phyloP scores from a whole-genome alignment of 2,888 invertebrate genomes.

The Eupithecia exiguata region DNA sequence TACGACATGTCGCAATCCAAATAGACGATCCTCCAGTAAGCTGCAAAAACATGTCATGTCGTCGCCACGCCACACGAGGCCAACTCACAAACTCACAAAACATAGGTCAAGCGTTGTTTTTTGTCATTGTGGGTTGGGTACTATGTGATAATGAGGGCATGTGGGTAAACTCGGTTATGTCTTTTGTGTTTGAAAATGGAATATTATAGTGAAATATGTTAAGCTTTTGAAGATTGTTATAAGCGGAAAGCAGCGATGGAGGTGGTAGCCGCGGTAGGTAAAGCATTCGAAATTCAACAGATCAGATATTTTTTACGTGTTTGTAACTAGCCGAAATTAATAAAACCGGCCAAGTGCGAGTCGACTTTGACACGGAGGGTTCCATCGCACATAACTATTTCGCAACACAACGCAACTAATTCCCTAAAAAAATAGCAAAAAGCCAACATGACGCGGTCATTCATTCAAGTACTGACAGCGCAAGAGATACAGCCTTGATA shows the following conservation, averaged over 20 bases:
- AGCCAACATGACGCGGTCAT: too few species aligned
- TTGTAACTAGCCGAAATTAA: background rate
- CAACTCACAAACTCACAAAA: conserved; percentile 26
- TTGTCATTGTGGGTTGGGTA: conserved; percentile 29
- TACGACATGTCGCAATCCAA: conserved; percentile 23
- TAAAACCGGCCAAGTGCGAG: background rate
- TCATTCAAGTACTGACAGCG: too few species aligned
- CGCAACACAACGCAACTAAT: too few species aligned
- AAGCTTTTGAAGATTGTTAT: background rate
- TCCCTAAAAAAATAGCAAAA: too few species aligned
- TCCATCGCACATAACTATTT: too few species aligned
- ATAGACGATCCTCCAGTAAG: conserved; percentile 28
- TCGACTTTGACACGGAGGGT: too few species aligned
- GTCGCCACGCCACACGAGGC: conserved; percentile 25
- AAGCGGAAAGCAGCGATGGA: background rate
- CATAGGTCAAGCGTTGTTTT: conserved; percentile 42
- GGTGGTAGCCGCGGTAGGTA: too few species aligned
- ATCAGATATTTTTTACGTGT: background rate
- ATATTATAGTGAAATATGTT: conserved; percentile 3
- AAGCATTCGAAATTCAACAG: background rate
- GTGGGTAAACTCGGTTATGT: conserved; percentile 23
- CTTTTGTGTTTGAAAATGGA: conserved; percentile 13
- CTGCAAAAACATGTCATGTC: conserved; percentile 35
- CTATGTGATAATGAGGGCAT: conserved; percentile 29
- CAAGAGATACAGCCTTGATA: too few species aligned